These are phyloP conservation scores for Caenorhabditis panamensis DNA, from an alignment of 2,888 invertebrate species.

Conservation along the genomic window DNA sequence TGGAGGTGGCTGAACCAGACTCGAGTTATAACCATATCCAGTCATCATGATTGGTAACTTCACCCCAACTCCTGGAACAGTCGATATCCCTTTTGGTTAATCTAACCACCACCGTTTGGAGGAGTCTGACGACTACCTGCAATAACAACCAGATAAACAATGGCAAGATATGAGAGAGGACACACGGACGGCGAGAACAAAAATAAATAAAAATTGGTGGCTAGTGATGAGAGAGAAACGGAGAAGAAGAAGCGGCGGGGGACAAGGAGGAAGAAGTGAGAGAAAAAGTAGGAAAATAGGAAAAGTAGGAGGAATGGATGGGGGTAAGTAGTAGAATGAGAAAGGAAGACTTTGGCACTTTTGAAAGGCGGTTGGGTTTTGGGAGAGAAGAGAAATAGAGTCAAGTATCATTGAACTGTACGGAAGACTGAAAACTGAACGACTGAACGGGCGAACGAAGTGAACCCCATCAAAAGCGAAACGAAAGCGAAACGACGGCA, in stretches of 20 bases:
- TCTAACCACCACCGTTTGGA: slow-evolving; percentile 59
- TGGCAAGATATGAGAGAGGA: slow-evolving; percentile 3
- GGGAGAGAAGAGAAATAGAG: too few species aligned
- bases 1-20: slow-evolving; percentile 45
- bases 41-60: slow-evolving; percentile 47
- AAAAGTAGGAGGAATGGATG: background rate
- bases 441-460: background rate
- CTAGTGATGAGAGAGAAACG: slow-evolving; percentile 8
- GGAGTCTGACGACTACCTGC: slow-evolving; percentile 54
- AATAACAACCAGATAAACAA: slow-evolving; percentile 7
- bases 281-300: slow-evolving; percentile 5
- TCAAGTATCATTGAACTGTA: too few species aligned
- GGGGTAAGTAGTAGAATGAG: slow-evolving; percentile 4
- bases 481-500: background rate
- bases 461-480: background rate
- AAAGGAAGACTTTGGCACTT: background rate
- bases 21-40: slow-evolving; percentile 51
- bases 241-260: slow-evolving; percentile 1
- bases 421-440: background rate
- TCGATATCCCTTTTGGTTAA: slow-evolving; percentile 37
- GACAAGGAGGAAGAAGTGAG: slow-evolving; percentile 5
- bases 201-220: slow-evolving; percentile 28
- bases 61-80: background rate
- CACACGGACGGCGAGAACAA: slow-evolving; percentile 26
- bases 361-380: background rate